Conservation (phyloP, 2,797 vertebrate genomes). For the Clarias pachynema region DNA sequence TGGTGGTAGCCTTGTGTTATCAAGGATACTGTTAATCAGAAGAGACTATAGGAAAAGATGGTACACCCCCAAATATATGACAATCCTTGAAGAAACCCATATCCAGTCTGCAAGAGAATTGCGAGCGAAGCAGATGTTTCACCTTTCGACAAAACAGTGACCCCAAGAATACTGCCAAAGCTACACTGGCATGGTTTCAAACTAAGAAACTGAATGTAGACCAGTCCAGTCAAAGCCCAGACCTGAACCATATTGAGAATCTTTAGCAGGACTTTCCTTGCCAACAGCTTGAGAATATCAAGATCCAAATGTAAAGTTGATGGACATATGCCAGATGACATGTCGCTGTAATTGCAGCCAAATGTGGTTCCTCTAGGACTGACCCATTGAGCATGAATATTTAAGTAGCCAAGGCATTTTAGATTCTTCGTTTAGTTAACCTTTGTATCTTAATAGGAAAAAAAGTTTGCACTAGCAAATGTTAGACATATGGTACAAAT, state of each 20-base stretch:
- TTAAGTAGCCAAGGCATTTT: neutral
- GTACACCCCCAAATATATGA: neutral
- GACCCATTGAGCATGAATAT: neutral
- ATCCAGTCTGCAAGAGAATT: neutral
- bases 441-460: neutral
- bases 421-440: neutral
- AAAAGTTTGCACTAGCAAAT: neutral
- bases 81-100: neutral
- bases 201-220: neutral
- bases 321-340: neutral
- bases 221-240: neutral
- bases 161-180: neutral
- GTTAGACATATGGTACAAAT: neutral
- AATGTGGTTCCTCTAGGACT: neutral
- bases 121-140: neutral
- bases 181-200: neutral
- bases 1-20: constrained; percentile 1
- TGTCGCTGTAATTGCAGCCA: neutral
- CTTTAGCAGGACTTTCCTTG: neutral
- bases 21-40: neutral
- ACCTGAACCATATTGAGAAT: neutral
- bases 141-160: neutral
- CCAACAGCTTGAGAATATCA: neutral
- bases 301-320: constrained; percentile 3
- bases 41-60: too few species aligned